Conservation (phyloP, 1,140 invertebrate species). For the Trachelipus rathkii region DNA sequence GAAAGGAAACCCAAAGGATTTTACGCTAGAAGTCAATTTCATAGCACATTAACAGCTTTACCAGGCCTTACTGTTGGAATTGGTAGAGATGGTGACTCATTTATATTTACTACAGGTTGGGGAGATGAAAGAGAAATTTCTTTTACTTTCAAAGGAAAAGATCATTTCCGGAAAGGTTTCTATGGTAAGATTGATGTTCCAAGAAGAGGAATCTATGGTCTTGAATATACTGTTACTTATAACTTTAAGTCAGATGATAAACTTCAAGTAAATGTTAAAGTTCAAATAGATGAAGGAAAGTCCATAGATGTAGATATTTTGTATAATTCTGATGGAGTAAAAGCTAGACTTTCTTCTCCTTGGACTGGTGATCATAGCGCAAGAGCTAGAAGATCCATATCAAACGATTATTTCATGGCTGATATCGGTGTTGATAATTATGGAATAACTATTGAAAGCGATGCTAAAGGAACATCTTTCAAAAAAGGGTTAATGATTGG, state of each 20-base stretch:
- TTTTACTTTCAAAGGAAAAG: conserved; percentile 35
- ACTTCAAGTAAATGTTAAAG: conserved; percentile 27
- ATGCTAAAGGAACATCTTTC: conserved; percentile 26
- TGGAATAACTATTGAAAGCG: conserved; percentile 33
- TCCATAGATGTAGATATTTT: conserved; percentile 32
- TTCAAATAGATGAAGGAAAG: conserved; percentile 26
- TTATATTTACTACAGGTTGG: conserved; percentile 33
- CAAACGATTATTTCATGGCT: conserved; percentile 34
- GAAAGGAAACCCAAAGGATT: conserved; percentile 32
- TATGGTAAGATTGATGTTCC: conserved; percentile 39
- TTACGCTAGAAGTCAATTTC: conserved; percentile 34
- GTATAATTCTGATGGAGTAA: conserved; percentile 39
- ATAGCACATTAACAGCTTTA: conserved; percentile 34
- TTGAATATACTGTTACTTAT: conserved; percentile 36
- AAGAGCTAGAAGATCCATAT: conserved; percentile 33
- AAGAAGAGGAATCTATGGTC: conserved; percentile 32
- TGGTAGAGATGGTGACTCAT: conserved; percentile 29
- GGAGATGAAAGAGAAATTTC: conserved; percentile 38
- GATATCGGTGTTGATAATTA: conserved; percentile 40
- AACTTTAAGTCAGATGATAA: conserved; percentile 30
- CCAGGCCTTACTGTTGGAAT: conserved; percentile 38
- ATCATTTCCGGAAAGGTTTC: conserved; percentile 37
- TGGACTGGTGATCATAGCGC: conserved; percentile 29
- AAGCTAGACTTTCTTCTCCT: conserved; percentile 29
- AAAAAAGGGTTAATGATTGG: conserved; percentile 31